Conservation (phyloP, 2,888 invertebrate genomes). For the Aquatica leii region DNA sequence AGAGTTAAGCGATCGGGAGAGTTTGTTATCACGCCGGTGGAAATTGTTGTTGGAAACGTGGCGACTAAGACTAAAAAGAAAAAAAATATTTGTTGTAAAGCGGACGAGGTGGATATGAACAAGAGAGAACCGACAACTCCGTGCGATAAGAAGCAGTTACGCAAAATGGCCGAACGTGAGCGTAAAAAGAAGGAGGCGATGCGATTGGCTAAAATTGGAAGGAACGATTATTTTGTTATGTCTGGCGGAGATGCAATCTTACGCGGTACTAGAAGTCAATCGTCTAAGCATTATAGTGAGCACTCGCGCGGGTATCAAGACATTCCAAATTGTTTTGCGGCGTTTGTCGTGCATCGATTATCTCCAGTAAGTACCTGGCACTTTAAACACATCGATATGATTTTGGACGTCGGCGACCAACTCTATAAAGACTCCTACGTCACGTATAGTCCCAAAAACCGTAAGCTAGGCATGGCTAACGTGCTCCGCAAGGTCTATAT, state of each 20-base stretch:
- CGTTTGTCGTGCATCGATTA: constrained; percentile 66
- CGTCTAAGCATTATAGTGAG: constrained; percentile 56
- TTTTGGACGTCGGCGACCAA: constrained; percentile 67
- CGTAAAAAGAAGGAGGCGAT: constrained; percentile 52
- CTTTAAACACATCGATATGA: constrained; percentile 63
- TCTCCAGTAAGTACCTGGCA: constrained; percentile 66
- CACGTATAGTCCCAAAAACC: constrained; percentile 63
- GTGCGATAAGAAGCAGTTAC: constrained; percentile 45
- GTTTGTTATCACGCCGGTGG: constrained; percentile 58
- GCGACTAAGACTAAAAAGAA: constrained; percentile 40
- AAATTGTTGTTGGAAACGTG: constrained; percentile 52
- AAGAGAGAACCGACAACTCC: constrained; percentile 26
- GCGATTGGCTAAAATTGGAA: constrained; percentile 56
- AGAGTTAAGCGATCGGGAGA: constrained; percentile 58
- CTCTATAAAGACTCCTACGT: constrained; percentile 69
- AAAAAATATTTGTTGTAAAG: constrained; percentile 11
- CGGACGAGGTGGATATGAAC: constrained; percentile 3
- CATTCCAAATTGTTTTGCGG: constrained; percentile 62
- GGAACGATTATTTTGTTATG: constrained; percentile 45
- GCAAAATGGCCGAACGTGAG: constrained; percentile 49
- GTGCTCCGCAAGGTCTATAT: constrained; percentile 66
- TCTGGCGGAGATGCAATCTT: constrained; percentile 59
- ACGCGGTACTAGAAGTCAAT: constrained; percentile 59
- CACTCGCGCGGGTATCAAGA: constrained; percentile 62
- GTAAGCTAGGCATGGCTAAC: constrained; percentile 54